phyloP scores from a whole-genome alignment of 2,888 invertebrate genomes.

The Elaeidobius kamerunicus region DNA sequence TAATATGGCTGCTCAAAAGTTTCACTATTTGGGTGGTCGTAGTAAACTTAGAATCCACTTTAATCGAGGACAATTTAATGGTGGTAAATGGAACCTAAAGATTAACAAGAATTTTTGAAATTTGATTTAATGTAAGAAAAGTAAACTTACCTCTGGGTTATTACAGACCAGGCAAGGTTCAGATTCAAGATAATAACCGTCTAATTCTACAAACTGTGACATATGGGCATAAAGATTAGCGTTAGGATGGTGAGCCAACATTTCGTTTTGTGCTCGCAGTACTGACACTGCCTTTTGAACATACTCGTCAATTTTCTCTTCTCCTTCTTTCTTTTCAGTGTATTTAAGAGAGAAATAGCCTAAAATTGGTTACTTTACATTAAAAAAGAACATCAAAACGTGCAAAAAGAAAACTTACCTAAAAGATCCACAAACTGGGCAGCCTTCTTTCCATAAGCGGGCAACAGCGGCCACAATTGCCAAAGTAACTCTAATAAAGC shows the following conservation, averaged over 20 bases:
- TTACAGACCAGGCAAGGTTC: conserved; percentile 98
- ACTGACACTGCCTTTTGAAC: conserved; percentile 84
- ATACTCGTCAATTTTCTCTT: conserved; percentile 59
- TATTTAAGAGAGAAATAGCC: conserved; percentile 93
- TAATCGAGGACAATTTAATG: conserved; percentile 89
- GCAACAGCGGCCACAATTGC: conserved; percentile 88
- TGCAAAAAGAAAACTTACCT: conserved; percentile 15
- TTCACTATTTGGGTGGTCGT: conserved; percentile 98
- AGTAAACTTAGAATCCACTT: conserved; percentile 96
- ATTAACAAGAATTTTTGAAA: neutral
- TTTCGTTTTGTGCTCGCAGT: conserved; percentile 82
- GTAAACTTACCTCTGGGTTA: conserved; percentile 77
- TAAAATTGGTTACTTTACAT: too few relatives aligned
- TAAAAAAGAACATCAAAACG: too few relatives aligned
- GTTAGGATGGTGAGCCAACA: conserved; percentile 89
- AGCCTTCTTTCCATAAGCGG: conserved; percentile 89
- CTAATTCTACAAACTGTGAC: conserved; percentile 91
- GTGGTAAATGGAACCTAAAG: conserved; percentile 67
- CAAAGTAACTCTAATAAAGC: conserved; percentile 79
- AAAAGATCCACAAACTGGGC: conserved; percentile 96
- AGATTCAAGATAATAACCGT: conserved; percentile 94
- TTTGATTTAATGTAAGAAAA: too few relatives aligned
- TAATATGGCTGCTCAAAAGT: conserved; percentile 91
- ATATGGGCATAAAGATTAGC: conserved; percentile 89
- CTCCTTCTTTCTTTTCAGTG: conserved; percentile 63